Percentiles rank a stretch among this genome's conserved stretches.
phyloP scores from a whole-genome alignment of 2,797 vertebrate species.

The Staurois parvus region DNA sequence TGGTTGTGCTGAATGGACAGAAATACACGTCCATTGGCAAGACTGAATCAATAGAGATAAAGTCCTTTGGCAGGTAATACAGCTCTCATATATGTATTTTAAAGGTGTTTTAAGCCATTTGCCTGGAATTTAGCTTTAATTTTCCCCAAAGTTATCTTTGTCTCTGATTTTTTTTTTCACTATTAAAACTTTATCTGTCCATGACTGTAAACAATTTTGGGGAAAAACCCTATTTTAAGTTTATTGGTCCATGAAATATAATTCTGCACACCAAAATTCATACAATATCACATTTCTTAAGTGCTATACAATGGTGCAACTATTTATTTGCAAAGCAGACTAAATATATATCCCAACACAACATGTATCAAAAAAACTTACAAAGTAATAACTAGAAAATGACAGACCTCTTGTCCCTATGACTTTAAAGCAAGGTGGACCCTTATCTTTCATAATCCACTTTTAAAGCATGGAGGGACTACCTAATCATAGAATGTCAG shows the following conservation, averaged over 20 bases:
- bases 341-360: conserved; percentile 2
- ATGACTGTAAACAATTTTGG: not conserved
- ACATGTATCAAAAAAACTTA: conserved; percentile 23
- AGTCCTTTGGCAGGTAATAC: too few species aligned
- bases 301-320: conserved; percentile 38
- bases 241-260: not conserved
- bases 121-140: not conserved
- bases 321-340: conserved; percentile 18
- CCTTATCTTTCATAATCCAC: not conserved
- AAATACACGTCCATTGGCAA: too few species aligned
- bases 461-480: not conserved
- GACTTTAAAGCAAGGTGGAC: conserved; percentile 1
- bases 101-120: not conserved
- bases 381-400: conserved; percentile 12
- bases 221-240: not conserved
- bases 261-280: conserved; percentile 11
- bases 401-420: not conserved
- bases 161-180: too few species aligned
- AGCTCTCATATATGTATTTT: not conserved
- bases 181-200: too few species aligned
- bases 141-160: too few species aligned
- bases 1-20: too few species aligned
- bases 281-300: not conserved
- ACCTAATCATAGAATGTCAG: not conserved
- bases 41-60: too few species aligned